phyloP scores from a whole-genome alignment of 2,888 invertebrate genomes.

The Iphiclides podalirius region DNA sequence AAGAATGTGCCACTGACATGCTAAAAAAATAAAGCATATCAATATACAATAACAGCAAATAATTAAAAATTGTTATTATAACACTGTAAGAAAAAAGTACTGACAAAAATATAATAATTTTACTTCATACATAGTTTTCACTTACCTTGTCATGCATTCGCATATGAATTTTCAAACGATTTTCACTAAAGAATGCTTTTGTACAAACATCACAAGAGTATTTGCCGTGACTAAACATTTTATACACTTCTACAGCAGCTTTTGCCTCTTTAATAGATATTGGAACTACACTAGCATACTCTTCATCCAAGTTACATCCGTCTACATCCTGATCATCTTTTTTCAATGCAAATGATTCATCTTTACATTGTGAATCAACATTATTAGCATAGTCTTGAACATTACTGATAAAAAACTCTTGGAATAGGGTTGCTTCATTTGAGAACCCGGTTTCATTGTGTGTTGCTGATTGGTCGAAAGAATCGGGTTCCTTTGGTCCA shows the following conservation, averaged over 20 bases:
- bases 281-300: slow-evolving; percentile 60
- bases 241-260: slow-evolving; percentile 57
- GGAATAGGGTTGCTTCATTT: slow-evolving; percentile 33
- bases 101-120: too few species aligned
- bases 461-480: neutral
- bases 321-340: slow-evolving; percentile 40
- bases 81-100: too few species aligned
- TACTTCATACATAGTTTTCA: slow-evolving; percentile 2
- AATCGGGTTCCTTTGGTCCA: neutral
- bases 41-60: too few species aligned
- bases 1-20: slow-evolving; percentile 53
- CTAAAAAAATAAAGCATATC: slow-evolving; percentile 52
- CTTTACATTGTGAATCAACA: slow-evolving; percentile 20
- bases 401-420: slow-evolving; percentile 35
- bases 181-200: slow-evolving; percentile 49
- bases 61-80: too few species aligned
- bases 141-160: slow-evolving; percentile 67
- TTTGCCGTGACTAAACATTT: slow-evolving; percentile 49
- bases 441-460: slow-evolving; percentile 21
- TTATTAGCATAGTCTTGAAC: slow-evolving; percentile 24
- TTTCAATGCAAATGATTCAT: slow-evolving; percentile 23
- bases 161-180: slow-evolving; percentile 47
- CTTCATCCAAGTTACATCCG: slow-evolving; percentile 53
- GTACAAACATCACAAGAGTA: slow-evolving; percentile 50
- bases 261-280: slow-evolving; percentile 58